Base-by-base conservation (phyloP, 2,113 vertebrate species). In the Dicentrarchus labrax region DNA sequence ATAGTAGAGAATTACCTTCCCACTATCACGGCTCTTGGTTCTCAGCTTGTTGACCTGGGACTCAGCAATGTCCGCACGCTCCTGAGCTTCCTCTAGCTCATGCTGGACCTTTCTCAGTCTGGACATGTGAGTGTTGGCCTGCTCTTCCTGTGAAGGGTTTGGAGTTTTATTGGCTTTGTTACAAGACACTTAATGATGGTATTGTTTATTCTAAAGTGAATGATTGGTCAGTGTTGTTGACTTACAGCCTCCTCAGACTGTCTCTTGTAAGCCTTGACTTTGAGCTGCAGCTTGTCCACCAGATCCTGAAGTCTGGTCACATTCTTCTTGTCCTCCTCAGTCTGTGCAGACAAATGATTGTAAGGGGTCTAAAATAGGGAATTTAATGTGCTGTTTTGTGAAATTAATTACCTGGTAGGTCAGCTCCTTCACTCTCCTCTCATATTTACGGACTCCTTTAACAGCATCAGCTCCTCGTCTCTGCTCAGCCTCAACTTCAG, bases 231-330 rank as follows among this genome's bases (percentile, higher is more conserved):
- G 2, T 21, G 2, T 53, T 19, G 47, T 53, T 70, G 19, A 67
- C 89, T 92, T 85, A 93, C 92, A 81, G 96, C 93, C 70, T 98
- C 97, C 91, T 99, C 97, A 80, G 97, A 87, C 92, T 98, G 97
- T 72, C 97, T 97, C 95, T 98, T 98, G 87, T 30, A 30, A 30
- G 30, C 30, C 30, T 30, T 30, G 30, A 30, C 30, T 30, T 30
- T 30, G 30, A 30, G 30, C 30, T 30, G 30, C 30, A 30, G 30
- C 30, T 30, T 30, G 3, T 30, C 30, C 30, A 30, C 30, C 86
- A 95, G 87, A 83, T 95, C 95, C 89, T 95, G 95, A 48, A 92
- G 85, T 48, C 91, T 92, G 77, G 1, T 48, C 24, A 89, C 19
- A 15, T 92, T 93, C 57, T 93, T 93, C 91, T 93, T 93, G 73